phyloP scores from a whole-genome alignment of 2,113 vertebrate species.

The Fulica atra region DNA sequence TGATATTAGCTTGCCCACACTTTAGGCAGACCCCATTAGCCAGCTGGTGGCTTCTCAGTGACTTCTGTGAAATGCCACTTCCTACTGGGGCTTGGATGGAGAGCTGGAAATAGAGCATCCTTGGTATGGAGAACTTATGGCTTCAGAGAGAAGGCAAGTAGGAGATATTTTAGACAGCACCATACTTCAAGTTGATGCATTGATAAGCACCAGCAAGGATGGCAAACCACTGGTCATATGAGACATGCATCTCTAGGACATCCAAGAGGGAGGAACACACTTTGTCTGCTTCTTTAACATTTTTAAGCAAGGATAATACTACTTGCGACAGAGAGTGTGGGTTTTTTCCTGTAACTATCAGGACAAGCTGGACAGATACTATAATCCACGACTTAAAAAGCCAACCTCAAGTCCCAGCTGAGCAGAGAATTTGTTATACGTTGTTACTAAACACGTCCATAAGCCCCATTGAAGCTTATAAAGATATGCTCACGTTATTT shows the following conservation, averaged over 20 bases:
- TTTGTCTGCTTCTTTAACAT: neutral
- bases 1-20: neutral
- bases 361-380: neutral
- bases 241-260: neutral
- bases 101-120: neutral
- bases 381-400: neutral
- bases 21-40: neutral
- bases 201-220: neutral
- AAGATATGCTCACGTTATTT: neutral
- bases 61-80: neutral
- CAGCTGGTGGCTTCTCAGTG: neutral
- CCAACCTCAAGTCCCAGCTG: neutral
- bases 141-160: neutral
- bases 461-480: neutral
- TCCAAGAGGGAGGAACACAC: rapidly evolving
- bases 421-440: neutral
- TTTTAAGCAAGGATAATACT: neutral
- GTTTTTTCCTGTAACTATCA: neutral
- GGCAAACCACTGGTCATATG: neutral
- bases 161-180: neutral
- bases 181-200: neutral
- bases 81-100: neutral
- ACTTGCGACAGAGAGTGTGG: neutral
- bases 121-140: neutral
- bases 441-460: neutral